Evolutionary conservation across 2,113 vertebrate species (phyloP), one percentile per base, ranked within the genome.

Genomic region (Mormyrus lacerda): DNA sequence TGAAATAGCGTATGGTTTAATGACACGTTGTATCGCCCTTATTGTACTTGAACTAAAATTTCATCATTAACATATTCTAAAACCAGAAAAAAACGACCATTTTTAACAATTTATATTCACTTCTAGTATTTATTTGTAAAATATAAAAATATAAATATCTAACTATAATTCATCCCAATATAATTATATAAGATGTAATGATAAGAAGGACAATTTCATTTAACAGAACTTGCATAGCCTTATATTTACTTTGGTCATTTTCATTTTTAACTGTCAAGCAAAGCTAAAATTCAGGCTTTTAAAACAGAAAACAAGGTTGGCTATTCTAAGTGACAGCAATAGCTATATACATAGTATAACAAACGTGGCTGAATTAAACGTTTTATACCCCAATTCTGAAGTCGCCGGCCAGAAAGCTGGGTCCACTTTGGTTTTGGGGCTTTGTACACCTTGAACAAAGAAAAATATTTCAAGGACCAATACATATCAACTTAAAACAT

Each of bases 351-450:
- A 61, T 61, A 10, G 24, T n/a, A 0, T 1, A 39, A 11, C 0
- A 88, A 79, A 87, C 94, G 92, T 53, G n/a, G 4, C 27, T 48
- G 42, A 27, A 50, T 45, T 11, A 86, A 27, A 76, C 7, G 11
- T 44, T 4, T 24, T 39, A 51, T 89, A 96, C 95, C 95, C 97
- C 97, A 98, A 91, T 98, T 98, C 93, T 98, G 97, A 10, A 98
- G 95, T 91, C 96, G 94, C 89, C 97, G 93, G 61, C 97, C 96
- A 0, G 96, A 97, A 9, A 98, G 94, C 91, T 97, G 97, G 0
- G 97, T 98, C 97, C 97, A 98, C 90, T 98, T 97, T 27, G 96
- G 96, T 89, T 96, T 97, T n/a, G 97, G 97, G 39, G 97, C 96
- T 89, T 94, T 96, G 83, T 97, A 97, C 73, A 97, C 96, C 96